Base-by-base conservation (phyloP, 2,797 vertebrate species). In the Carduelis carduelis region DNA sequence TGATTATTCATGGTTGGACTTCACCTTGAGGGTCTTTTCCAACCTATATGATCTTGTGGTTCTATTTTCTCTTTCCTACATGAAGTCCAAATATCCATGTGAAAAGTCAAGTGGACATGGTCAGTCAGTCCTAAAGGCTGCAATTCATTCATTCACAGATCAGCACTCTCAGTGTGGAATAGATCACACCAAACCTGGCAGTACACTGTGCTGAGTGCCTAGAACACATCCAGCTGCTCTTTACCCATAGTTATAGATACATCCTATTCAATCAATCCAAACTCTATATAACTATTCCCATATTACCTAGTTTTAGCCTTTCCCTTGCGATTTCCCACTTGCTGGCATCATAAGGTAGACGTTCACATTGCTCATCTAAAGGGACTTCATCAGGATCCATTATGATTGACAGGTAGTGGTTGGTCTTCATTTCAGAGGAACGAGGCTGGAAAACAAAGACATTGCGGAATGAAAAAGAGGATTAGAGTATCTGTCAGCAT, bases 251-350 rank as follows among this genome's bases (percentile, higher is more conserved):
- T 35, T 63, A 44, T 15, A 55, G 49, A 11, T 26, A 26, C 27
- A 17, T 39, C 22, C 78, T 17, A 18, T 15, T 70, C 64, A 64
- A 6, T 32, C 37, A 52, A 12, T 27, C 37, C 57, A 47, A 90
- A 64, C 17, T 47, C 39, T 13, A 21, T 1, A 0, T 4, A 13
- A 81, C 8, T 7, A 18, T 18, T 22, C 49, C 43, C 83, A 34
- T 47, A 14, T 95, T 98, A 99, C 99, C 99, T 94, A 99, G 96
- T 96, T 99, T 98, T 61, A 99, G 99, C 69, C 98, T 98, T 94
- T 99, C 99, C 24, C 98, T 98, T 28, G 99, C 99, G 74, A 99
- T 99, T 98, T 99, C 99, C 99, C 99, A 99, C 89, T 98, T 99
- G 97, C 97, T 98, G 90, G 98, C 98, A 71, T 99, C 99, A 4